Evolutionary conservation across 2,888 invertebrate genomes (phyloP).

Genomic region (Digitonthophagus gazella): DNA sequence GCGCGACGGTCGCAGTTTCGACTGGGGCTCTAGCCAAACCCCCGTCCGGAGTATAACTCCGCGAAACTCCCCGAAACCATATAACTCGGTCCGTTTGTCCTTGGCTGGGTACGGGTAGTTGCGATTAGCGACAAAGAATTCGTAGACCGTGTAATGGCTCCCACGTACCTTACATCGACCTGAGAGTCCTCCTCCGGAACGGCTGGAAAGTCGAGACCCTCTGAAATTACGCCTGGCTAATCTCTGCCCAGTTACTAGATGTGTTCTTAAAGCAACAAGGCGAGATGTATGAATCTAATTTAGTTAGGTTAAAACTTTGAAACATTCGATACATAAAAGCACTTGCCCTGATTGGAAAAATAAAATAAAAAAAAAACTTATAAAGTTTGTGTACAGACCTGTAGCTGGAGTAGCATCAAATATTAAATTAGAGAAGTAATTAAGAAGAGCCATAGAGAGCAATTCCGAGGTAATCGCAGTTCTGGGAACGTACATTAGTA

Average conservation of each 20-base stretch:
- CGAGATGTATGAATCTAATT: background rate
- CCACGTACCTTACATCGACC: background rate
- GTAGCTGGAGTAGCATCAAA: slow-evolving; percentile 7
- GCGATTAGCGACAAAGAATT: slow-evolving; percentile 28
- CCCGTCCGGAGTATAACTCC: background rate
- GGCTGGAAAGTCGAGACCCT: background rate
- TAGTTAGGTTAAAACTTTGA: no score
- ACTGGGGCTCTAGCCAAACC: background rate
- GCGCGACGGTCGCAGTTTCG: slow-evolving; percentile 13
- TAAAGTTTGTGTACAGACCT: background rate
- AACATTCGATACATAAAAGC: no score
- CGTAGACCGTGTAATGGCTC: slow-evolving; percentile 24
- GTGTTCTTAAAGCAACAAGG: background rate
- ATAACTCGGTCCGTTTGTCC: slow-evolving; percentile 13
- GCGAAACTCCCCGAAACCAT: background rate
- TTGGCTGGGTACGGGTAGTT: slow-evolving; percentile 11
- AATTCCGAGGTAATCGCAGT: slow-evolving; percentile 3
- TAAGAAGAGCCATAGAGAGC: slow-evolving; percentile 13
- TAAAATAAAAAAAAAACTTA: no score
- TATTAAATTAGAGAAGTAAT: slow-evolving; percentile 14
- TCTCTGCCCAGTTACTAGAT: background rate
- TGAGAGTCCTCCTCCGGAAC: background rate
- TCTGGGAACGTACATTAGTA: slow-evolving; percentile 10
- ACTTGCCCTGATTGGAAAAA: no score
- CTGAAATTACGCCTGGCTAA: background rate